Evolutionary conservation across 2,888 invertebrate genomes (phyloP), one percentile per base, ranked within the genome.

Genomic region (Pammene aurita): DNA sequence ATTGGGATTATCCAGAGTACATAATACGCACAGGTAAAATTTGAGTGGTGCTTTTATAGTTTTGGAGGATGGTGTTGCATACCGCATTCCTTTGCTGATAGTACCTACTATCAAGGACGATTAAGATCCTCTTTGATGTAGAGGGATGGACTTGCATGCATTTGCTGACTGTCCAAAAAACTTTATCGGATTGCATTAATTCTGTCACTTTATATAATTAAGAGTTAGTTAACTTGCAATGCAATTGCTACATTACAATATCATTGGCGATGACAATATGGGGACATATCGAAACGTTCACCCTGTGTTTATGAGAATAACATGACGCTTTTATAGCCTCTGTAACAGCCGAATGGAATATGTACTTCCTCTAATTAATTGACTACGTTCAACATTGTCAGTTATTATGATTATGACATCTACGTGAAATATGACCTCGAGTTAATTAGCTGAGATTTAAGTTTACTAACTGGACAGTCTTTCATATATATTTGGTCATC

Each of bases 261-360:
- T 58, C 58, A 57, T 68, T 38, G 42, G 83, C 77, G 80, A 83
- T 76, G 84, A 82, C 84, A 85, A 84, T 83, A 80, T 76, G 79
- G 1, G 80, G 79, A 82, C 84, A 84, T 87, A 85, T 86, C 80
- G 86, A 85, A 84, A 72, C 88, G 78, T 89, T 90, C 89, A 87
- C 85, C 88, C 83, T 80, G 61, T 74, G 70, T 89, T 89, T 88
- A 89, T 80, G 85, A 87, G 73, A 80, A 72, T 77, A 44, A 11
- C 50, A 69, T 65, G 76, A 80, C 82, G 78, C 77, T 73, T 86
- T 88, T 87, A 89, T 83, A 81, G 72, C 72, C 74, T 70, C 74
- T 71, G 77, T 83, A 84, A 86, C 83, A 80, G 61, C 74, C 69
- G 58, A 71, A 73, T 73, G 71, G 66, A 72, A 58, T 71, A 76